Conservation (phyloP, 2,888 invertebrate species). For the Polyploca ridens region DNA sequence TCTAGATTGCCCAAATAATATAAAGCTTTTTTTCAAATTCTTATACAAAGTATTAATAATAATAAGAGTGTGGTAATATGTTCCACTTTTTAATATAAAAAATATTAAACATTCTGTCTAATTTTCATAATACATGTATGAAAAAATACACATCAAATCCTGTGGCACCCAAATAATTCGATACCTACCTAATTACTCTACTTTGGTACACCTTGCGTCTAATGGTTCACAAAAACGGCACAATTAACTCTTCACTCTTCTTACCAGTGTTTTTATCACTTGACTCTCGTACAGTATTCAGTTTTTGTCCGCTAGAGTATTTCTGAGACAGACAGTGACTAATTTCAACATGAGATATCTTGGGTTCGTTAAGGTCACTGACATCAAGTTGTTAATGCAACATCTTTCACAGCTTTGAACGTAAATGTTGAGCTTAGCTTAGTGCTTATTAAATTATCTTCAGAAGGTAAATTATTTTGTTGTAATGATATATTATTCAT, state of each 20-base stretch:
- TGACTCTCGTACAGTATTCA: background rate
- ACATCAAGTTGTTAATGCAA: conserved; percentile 6
- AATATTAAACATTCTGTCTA: too few relatives aligned
- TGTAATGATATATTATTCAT: background rate
- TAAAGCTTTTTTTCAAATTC: too few relatives aligned
- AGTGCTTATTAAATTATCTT: background rate
- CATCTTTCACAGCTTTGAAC: background rate
- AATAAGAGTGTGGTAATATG: background rate
- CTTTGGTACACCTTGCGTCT: background rate
- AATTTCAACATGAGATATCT: conserved; percentile 10
- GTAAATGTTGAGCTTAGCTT: background rate
- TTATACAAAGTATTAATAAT: background rate
- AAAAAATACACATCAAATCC: too few relatives aligned
- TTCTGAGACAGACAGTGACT: conserved; percentile 17
- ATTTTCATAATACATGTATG: too few relatives aligned
- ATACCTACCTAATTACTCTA: background rate
- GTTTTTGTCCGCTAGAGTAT: conserved; percentile 13
- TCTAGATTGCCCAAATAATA: too few relatives aligned
- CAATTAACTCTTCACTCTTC: conserved; percentile 6
- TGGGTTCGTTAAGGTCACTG: conserved; percentile 1
- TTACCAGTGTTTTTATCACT: conserved; percentile 5
- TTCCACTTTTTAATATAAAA: too few relatives aligned
- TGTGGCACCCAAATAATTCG: background rate
- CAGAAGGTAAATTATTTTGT: background rate
- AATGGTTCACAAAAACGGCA: background rate